phyloP scores from a whole-genome alignment of 2,797 vertebrate genomes.

The Eidolon dupreanum region DNA sequence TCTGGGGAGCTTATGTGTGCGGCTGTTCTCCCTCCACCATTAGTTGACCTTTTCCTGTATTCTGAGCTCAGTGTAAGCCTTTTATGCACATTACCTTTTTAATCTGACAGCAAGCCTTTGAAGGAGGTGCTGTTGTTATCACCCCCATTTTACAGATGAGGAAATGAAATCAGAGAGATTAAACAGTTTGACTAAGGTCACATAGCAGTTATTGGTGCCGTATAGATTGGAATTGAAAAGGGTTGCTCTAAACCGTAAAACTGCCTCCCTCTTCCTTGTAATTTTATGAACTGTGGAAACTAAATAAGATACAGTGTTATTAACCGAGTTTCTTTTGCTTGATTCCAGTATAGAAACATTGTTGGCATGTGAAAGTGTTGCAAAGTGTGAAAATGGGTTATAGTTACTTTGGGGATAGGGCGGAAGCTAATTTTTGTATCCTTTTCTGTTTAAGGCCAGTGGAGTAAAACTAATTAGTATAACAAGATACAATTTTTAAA shows the following conservation, averaged over 20 bases:
- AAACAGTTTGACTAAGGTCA: constrained; percentile 55
- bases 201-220: not conserved
- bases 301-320: not conserved
- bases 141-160: constrained; percentile 45
- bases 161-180: constrained; percentile 30
- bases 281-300: not conserved
- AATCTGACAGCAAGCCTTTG: not conserved
- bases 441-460: not conserved
- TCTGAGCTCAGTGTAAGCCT: not conserved
- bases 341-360: constrained; percentile 33
- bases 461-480: not conserved
- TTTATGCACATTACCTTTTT: not conserved
- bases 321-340: constrained; percentile 1
- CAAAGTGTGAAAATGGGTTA: not conserved
- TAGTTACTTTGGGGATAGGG: not conserved
- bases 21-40: not conserved
- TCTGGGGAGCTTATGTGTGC: not conserved
- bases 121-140: not conserved
- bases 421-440: not conserved
- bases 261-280: not conserved
- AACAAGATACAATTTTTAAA: not conserved
- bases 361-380: constrained; percentile 51
- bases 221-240: not conserved
- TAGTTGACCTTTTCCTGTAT: constrained; percentile 9
- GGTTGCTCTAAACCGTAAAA: not conserved